Conservation (phyloP, 2,888 invertebrate genomes). For the Steromphala cineraria region DNA sequence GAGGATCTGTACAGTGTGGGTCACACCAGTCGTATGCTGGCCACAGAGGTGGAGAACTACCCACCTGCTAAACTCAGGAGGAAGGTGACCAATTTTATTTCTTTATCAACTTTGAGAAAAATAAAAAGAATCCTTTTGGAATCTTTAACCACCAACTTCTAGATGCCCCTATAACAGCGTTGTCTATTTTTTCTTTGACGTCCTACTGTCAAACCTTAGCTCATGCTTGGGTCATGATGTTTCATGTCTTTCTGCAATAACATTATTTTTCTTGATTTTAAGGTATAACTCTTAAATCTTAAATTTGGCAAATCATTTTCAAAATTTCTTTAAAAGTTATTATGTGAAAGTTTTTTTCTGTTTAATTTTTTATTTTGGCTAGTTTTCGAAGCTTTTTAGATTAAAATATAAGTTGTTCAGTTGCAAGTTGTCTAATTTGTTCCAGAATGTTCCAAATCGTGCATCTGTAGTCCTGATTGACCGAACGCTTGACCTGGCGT, state of each 20-base stretch:
- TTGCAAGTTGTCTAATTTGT: not conserved
- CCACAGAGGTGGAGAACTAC: constrained; percentile 80
- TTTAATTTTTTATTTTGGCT: not conserved
- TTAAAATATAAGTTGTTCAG: not conserved
- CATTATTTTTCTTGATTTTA: too few relatives aligned
- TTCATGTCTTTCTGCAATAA: too few relatives aligned
- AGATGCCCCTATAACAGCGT: too few relatives aligned
- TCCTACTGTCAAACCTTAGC: too few relatives aligned
- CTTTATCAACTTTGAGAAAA: too few relatives aligned
- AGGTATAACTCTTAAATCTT: too few relatives aligned
- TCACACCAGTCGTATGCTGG: constrained; percentile 80
- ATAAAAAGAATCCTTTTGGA: too few relatives aligned
- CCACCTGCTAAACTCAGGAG: constrained; percentile 78
- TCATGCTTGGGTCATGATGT: too few relatives aligned
- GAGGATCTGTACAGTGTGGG: constrained; percentile 83
- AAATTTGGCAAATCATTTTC: too few relatives aligned
- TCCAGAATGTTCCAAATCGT: constrained; percentile 67
- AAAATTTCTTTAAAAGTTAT: not conserved
- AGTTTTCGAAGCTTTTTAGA: not conserved
- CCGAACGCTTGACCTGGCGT: constrained; percentile 82
- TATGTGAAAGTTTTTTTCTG: not conserved
- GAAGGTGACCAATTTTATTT: constrained; percentile 76
- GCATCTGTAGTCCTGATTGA: constrained; percentile 78
- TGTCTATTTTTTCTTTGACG: too few relatives aligned
- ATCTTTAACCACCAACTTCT: too few relatives aligned